These are phyloP conservation scores for Oppia nitens DNA, from an alignment of 1,140 invertebrate genomes.

Conservation along the genomic window DNA sequence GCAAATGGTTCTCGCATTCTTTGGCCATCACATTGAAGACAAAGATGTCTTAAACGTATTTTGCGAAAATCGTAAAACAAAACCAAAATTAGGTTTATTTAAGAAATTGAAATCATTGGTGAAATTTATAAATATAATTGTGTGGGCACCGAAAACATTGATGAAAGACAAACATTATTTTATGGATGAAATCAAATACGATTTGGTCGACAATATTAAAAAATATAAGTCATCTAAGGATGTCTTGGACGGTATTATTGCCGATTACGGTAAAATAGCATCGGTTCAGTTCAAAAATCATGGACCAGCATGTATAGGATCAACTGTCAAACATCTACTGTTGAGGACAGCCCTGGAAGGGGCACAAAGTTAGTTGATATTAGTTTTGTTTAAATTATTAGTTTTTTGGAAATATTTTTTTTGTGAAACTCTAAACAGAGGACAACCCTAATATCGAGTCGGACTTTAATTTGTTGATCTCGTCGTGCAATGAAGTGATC, in stretches of 20 bases:
- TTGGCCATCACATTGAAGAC: constrained; percentile 3
- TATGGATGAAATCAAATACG: neutral
- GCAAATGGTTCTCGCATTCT: neutral
- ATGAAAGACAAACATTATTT: neutral
- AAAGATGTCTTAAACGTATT: neutral
- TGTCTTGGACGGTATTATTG: neutral
- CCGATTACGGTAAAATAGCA: neutral
- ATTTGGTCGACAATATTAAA: neutral
- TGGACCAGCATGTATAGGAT: neutral
- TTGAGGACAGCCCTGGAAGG: neutral
- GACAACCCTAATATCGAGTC: constrained; percentile 29
- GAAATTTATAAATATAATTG: neutral
- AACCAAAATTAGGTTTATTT: neutral
- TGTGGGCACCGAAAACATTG: neutral
- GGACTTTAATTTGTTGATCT: constrained; percentile 45
- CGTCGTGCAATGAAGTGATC: constrained; percentile 42
- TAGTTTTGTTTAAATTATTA: neutral
- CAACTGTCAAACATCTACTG: neutral
- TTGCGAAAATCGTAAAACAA: neutral
- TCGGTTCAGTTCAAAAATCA: neutral
- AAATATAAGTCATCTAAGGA: neutral
- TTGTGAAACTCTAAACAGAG: neutral
- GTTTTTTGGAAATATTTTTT: neutral
- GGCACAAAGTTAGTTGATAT: neutral
- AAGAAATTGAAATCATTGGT: neutral